phyloP scores from a whole-genome alignment of 2,888 invertebrate genomes.

The Dermolepida albohirtum region DNA sequence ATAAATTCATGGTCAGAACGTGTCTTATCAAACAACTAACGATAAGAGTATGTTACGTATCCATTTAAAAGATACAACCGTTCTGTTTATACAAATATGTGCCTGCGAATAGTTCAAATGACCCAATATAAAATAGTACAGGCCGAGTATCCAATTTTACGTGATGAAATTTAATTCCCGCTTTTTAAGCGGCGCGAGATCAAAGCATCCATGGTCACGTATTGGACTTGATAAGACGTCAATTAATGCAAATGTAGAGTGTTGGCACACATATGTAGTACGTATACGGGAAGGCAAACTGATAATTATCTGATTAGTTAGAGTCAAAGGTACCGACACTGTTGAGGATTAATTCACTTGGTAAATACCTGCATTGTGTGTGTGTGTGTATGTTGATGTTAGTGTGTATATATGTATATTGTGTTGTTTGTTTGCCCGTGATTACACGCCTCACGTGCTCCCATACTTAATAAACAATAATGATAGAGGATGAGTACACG shows the following conservation, averaged over 20 bases:
- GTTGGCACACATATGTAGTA: conserved; percentile 59
- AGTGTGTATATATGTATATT: conserved; percentile 13
- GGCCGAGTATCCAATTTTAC: conserved; percentile 2
- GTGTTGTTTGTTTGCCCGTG: conserved; percentile 47
- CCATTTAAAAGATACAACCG: not conserved
- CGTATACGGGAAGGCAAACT: conserved; percentile 56
- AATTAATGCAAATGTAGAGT: conserved; percentile 56
- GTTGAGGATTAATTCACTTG: conserved; percentile 55
- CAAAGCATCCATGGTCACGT: conserved; percentile 18
- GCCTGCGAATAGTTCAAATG: not conserved
- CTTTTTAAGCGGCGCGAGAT: conserved; percentile 19
- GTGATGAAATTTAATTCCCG: conserved; percentile 20
- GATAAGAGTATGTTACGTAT: conserved; percentile 2
- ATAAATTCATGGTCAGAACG: conserved; percentile 2
- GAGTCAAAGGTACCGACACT: conserved; percentile 59
- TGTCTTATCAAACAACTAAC: conserved; percentile 25
- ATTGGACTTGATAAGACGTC: conserved; percentile 59
- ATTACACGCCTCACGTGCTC: conserved; percentile 48
- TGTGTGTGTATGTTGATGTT: conserved; percentile 15
- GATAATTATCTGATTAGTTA: conserved; percentile 61
- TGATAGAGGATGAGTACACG: conserved; percentile 46
- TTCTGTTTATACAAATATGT: not conserved
- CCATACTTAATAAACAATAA: conserved; percentile 49
- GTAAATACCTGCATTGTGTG: conserved; percentile 59
- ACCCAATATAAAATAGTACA: not conserved